These are phyloP conservation scores for Mola mola DNA, from an alignment of 2,113 vertebrate species.

Conservation along the genomic window DNA sequence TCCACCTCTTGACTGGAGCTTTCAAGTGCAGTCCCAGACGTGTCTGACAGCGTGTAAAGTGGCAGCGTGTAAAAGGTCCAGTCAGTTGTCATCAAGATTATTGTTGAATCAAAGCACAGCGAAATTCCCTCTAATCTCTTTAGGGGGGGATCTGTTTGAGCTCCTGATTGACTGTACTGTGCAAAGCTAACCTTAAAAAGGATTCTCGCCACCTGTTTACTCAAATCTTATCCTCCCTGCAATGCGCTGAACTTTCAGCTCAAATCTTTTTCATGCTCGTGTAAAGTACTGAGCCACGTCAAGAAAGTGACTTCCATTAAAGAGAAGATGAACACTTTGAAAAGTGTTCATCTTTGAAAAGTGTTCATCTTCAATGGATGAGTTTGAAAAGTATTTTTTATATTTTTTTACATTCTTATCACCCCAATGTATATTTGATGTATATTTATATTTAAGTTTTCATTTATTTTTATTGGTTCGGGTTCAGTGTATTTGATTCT, in stretches of 20 bases:
- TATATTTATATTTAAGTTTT: too few species aligned
- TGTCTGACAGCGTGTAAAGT: constrained; percentile 27
- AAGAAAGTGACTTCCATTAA: constrained; percentile 12
- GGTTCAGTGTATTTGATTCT: too few species aligned
- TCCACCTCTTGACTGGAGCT: constrained; percentile 7
- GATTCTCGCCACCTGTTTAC: constrained; percentile 12
- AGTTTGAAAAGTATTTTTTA: constrained; percentile 32
- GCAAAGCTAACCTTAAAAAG: constrained; percentile 24
- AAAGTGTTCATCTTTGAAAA: too few species aligned
- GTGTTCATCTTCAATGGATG: constrained; percentile 31
- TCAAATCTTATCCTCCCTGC: background rate
- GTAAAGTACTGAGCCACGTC: constrained; percentile 5
- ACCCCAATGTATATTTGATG: too few species aligned
- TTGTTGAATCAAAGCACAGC: constrained; percentile 40
- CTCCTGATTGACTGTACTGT: constrained; percentile 13
- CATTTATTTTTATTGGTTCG: too few species aligned
- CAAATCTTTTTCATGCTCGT: constrained; percentile 25
- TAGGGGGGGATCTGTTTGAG: constrained; percentile 4
- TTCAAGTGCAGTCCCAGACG: constrained; percentile 10
- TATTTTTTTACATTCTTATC: too few species aligned
- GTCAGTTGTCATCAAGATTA: constrained; percentile 30
- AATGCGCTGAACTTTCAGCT: constrained; percentile 32
- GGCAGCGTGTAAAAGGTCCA: constrained; percentile 12
- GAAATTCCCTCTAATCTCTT: constrained; percentile 38
- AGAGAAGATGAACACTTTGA: constrained; percentile 7